These are phyloP conservation scores for Pardalotus punctatus DNA, from an alignment of 2,113 vertebrate genomes.

Conservation along the genomic window DNA sequence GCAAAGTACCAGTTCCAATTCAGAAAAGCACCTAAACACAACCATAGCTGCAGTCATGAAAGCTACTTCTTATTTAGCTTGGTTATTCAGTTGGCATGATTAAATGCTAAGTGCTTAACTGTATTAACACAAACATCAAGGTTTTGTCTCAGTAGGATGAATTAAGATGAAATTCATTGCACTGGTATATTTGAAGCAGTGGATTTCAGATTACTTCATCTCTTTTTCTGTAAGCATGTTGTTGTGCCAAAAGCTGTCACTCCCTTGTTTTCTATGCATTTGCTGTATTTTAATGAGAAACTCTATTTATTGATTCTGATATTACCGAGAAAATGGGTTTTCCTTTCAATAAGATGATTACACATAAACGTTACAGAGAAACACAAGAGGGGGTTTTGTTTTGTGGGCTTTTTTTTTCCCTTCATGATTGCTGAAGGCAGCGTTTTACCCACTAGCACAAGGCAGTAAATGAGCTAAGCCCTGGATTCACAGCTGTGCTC, in stretches of 20 bases:
- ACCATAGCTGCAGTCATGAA: not conserved
- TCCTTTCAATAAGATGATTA: constrained; percentile 21
- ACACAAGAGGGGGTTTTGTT: not conserved
- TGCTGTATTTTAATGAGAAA: not conserved
- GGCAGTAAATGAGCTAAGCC: not conserved
- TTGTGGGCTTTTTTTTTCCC: not conserved
- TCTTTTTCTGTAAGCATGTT: not conserved
- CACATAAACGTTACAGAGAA: constrained; percentile 3
- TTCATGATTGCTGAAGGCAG: not conserved
- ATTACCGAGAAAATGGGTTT: not conserved
- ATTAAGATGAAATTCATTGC: constrained; percentile 18
- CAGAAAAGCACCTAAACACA: not conserved
- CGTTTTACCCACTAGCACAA: not conserved
- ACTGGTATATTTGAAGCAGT: not conserved
- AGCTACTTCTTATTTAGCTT: not conserved
- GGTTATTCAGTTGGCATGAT: constrained; percentile 26
- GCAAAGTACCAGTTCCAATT: not conserved
- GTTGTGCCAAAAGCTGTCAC: constrained; percentile 1
- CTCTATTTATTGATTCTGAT: constrained; percentile 16
- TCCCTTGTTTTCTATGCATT: not conserved
- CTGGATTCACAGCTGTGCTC: not conserved
- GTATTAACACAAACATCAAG: constrained; percentile 6
- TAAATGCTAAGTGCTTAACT: constrained; percentile 14
- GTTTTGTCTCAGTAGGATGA: not conserved
- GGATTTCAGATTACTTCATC: constrained; percentile 12